Base-by-base conservation (phyloP, 1,140 invertebrate species). In the Drosophila navojoa region DNA sequence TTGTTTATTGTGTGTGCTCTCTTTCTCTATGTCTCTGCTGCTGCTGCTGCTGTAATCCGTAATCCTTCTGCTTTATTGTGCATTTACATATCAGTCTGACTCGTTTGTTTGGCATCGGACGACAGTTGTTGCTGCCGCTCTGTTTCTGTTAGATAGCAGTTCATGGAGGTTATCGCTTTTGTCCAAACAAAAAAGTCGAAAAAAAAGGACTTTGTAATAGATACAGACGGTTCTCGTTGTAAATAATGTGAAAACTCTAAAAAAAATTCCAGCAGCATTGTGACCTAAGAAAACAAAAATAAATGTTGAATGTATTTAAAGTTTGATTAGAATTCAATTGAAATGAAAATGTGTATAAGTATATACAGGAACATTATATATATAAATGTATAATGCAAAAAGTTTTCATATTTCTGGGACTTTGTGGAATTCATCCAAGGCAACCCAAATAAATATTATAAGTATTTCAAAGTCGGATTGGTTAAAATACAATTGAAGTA, bases 11-110 rank as follows among this genome's bases (percentile, higher is more conserved):
- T 66, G 29, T 55, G 16, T 38, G 15, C 13, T 71, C 50, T 57
- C 13, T 55, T 22, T 61, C n/a, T 4, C 15, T 53, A 7, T 53
- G n/a, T 3, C 7, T 53, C n/a, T 7, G 16, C 16, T 16, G 13
- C 11, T 40, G 42, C 11, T 40, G 35, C 15, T 16, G 57, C 40
- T 64, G 62, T 75, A 75, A 71, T 71, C 72, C 72, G 64, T 75
- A 75, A 75, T 71, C 67, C 67, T 71, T 62, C 72, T 40, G 68
- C 67, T 63, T 75, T 75, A 58, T 64, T 75, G 19, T 71, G 59
- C 52, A 42, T 73, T 69, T 61, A 38, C 64, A 61, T 69, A 55
- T 69, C 64, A 61, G 64, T 61, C 40, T 60, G 55, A 57, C 68
- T 71, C 53, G 63, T 38, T 38, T 38, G 35, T 38, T 38, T 38